phyloP scores from a whole-genome alignment of 2,113 vertebrate genomes.

The Dromas ardeola region DNA sequence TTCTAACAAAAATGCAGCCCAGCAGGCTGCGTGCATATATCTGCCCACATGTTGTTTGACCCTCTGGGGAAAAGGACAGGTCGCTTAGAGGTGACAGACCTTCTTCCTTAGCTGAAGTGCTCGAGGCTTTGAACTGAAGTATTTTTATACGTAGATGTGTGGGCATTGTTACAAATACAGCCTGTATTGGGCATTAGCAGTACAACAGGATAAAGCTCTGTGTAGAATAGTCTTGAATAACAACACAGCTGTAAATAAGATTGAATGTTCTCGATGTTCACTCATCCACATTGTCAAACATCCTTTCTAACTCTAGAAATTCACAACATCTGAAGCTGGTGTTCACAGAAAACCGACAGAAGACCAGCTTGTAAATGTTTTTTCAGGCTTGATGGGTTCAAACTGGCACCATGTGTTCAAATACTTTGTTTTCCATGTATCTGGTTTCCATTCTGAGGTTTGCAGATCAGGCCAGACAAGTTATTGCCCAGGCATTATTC shows the following conservation, averaged over 20 bases:
- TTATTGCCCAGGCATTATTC: neutral
- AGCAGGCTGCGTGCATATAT: accelerated
- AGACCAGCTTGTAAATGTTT: neutral
- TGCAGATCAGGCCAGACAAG: neutral
- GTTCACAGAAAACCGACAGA: neutral
- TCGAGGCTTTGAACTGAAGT: neutral
- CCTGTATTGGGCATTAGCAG: neutral
- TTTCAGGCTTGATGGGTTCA: neutral
- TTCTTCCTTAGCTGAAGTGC: neutral
- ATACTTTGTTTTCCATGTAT: neutral
- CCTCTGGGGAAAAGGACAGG: neutral
- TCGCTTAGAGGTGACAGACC: neutral
- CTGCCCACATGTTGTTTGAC: neutral
- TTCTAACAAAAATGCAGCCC: neutral
- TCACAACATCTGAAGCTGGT: neutral
- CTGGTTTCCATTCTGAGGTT: neutral
- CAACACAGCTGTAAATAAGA: neutral
- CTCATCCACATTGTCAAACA: neutral
- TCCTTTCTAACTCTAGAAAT: neutral
- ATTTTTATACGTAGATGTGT: neutral
- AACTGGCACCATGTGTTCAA: neutral
- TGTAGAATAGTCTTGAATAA: neutral
- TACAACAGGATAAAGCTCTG: neutral
- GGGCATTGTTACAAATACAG: neutral
- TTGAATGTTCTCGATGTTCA: neutral